Evolutionary conservation across 2,888 invertebrate species (phyloP), one percentile per base, ranked within the genome.

Genomic region (Epinotia demarniana): DNA sequence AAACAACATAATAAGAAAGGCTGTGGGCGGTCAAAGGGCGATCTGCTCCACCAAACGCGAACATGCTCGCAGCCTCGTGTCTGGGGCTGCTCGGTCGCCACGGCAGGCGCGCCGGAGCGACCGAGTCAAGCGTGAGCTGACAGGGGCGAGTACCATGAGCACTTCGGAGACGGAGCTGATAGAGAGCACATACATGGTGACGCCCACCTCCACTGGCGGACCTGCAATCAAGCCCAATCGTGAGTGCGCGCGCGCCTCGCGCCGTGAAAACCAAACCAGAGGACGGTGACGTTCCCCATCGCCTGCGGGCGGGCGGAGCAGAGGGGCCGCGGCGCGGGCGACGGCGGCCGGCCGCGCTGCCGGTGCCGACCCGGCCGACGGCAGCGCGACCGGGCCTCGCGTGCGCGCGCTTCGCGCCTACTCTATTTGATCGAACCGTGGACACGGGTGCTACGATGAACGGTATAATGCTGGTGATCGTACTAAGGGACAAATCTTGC

Each of bases 81-180:
- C 93, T 94, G 88, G 93, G 93, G 93, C 93, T 93, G 93, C 92
- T 94, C 93, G 92, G 91, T 92, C 92, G 90, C 87, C 82, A 86
- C 88, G 88, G 88, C 90, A 87, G 86, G 82, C 82, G 81, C 85
- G 81, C 87, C 87, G 86, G 79, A 85, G 88, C 89, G 90, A 89
- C 90, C 91, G 91, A 91, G 91, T 85, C 90, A 91, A 91, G 90
- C 90, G 89, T 87, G 87, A 90, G 92, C 93, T 95, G 95, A 90
- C 87, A 89, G 86, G 86, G 89, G 88, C 92, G 93, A 93, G 93
- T 97, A 98, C 98, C 98, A 98, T 99, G 96, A 98, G 97, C 95
- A 98, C 98, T 97, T 99, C 99, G 95, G 98, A 98, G 95, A 99
- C 98, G 94, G 98, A 98, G 96, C 98, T 98, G 96, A 99, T 99